A percentile compares a stretch with the other conserved stretches of the same genome.
Evolutionary conservation across 53 echinoderm and acorn worm genomes (phyloP).

Genomic region (Temnopleurus reevesii): DNA sequence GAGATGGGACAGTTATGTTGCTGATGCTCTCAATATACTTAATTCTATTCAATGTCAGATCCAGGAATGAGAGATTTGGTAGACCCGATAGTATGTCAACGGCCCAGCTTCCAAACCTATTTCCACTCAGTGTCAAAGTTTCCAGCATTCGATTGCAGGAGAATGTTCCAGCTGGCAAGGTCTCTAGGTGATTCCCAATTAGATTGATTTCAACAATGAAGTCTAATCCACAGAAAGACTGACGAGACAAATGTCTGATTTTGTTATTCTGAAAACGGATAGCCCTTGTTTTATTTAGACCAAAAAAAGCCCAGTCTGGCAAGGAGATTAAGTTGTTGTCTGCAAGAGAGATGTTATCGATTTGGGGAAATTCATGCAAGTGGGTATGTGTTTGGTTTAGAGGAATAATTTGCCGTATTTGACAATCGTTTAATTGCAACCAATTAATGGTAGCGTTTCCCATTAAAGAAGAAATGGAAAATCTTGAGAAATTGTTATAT

Average conservation of each 20-base stretch:
- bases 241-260: not conserved
- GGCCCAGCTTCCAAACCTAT: not conserved
- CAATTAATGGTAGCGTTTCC: not conserved
- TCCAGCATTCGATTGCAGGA: not conserved
- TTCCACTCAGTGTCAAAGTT: not conserved
- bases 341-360: not conserved
- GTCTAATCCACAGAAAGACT: conserved; percentile 1
- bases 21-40: not conserved
- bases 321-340: not conserved
- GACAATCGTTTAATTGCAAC: not conserved
- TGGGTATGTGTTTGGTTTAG: not conserved
- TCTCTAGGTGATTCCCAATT: not conserved
- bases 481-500: not conserved
- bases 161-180: not conserved
- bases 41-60: not conserved
- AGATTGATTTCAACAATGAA: not conserved
- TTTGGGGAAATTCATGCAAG: not conserved
- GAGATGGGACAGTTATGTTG: not conserved
- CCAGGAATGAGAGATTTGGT: not conserved
- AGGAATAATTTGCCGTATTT: not conserved
- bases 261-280: not conserved
- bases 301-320: not conserved
- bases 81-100: too few species aligned
- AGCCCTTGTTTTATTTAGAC: not conserved
- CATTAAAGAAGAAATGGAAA: not conserved